These are phyloP conservation scores for Parazoanthus atlanticus DNA, from an alignment of 92 coral and sea anemone species.

Conservation along the genomic window DNA sequence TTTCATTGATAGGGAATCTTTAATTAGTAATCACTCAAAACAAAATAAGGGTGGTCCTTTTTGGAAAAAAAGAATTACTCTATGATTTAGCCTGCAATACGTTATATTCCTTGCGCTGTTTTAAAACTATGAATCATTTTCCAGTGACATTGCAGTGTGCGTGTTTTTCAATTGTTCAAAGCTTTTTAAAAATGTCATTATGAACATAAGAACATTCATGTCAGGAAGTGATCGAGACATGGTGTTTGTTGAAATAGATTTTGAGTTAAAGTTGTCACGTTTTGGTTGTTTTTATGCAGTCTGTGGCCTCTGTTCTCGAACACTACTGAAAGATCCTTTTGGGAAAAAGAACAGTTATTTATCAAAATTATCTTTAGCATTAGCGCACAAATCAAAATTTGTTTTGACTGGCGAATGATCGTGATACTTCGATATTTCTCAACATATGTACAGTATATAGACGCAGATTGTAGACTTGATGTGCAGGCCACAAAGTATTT, in stretches of 20 bases:
- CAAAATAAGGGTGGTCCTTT: background rate
- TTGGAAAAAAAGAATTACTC: too few species aligned
- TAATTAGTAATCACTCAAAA: background rate
- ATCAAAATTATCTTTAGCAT: background rate
- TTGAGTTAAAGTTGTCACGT: conserved; percentile 20
- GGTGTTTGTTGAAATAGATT: background rate
- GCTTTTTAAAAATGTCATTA: background rate
- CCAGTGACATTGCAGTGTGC: background rate
- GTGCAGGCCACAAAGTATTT: background rate
- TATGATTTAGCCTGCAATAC: background rate
- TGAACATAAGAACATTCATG: background rate
- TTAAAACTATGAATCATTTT: background rate
- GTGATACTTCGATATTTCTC: background rate
- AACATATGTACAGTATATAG: background rate
- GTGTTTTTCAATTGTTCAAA: background rate
- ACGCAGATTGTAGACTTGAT: background rate
- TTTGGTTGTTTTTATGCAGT: background rate
- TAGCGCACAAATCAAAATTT: too few species aligned
- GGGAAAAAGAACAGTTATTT: background rate
- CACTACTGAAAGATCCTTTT: background rate
- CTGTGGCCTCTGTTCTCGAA: background rate
- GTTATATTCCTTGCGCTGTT: background rate
- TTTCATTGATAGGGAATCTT: conserved; percentile 11
- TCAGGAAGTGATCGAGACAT: conserved; percentile 30
- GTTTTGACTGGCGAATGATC: background rate